Evolutionary conservation across 1,140 invertebrate species (phyloP).

Genomic region (Rhizoglyphus robini): DNA sequence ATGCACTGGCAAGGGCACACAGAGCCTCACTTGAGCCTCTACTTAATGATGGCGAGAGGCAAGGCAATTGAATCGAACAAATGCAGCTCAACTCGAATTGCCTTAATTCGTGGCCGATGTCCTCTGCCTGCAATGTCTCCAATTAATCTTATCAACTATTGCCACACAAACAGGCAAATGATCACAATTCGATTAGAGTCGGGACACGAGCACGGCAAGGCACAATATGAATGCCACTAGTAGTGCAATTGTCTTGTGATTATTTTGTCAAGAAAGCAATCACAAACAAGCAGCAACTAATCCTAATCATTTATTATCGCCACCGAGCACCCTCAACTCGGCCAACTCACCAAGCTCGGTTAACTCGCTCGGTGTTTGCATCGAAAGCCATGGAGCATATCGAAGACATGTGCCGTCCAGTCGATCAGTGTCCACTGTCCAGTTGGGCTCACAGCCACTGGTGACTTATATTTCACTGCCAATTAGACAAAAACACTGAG

Average conservation of each 20-base stretch:
- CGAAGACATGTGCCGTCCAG: not conserved
- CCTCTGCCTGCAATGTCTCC: constrained; percentile 4
- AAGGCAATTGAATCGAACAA: no score
- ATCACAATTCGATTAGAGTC: constrained; percentile 10
- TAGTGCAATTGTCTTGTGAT: no score
- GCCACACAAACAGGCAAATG: not conserved
- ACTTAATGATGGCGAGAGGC: no score
- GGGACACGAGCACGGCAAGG: not conserved
- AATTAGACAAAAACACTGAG: not conserved
- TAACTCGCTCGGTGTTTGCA: no score
- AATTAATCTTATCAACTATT: constrained; percentile 10
- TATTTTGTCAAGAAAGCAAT: constrained; percentile 3
- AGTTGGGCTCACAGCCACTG: not conserved
- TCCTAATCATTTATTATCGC: constrained; percentile 9
- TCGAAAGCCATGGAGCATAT: constrained; percentile 5
- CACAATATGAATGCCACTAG: no score
- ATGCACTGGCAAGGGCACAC: not conserved
- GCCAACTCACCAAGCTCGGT: not conserved
- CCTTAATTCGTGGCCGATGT: no score
- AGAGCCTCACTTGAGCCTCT: not conserved
- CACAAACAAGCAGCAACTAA: not conserved
- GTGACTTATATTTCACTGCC: constrained; percentile 1
- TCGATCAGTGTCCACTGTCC: not conserved
- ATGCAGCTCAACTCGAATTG: no score
- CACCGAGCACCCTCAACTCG: constrained; percentile 7